Evolutionary conservation across 2,113 vertebrate species (phyloP), one percentile per base, ranked within the genome.

Genomic region (Megalops atlanticus): DNA sequence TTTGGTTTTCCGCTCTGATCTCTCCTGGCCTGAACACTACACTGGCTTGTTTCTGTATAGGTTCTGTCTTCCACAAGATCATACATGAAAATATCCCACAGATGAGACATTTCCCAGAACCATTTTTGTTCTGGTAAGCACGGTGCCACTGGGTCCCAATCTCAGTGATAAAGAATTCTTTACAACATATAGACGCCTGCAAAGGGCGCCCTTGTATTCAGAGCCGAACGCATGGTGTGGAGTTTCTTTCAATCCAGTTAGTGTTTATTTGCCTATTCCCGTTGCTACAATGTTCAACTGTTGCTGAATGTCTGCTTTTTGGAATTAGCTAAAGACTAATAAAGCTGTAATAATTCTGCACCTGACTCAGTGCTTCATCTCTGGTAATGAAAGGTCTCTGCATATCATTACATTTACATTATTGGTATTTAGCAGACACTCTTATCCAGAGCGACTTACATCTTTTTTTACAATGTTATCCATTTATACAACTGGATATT

Each of bases 221-320:
- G 85, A 91, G 85, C 84, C 82, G 86, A 92, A 86, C 90, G 92
- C 92, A 92, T 93, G 92, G 89, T 93, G 91, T 92, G 88, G 77
- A 87, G 74, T 89, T 91, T 78, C 45, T 81, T 81, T 78, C 82
- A 74, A 78, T 68, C 91, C 82, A 85, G 87, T 89, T 91, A 88
- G 89, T 91, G 88, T 92, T 89, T 74, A 85, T 90, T 89, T 27
- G 43, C 88, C 85, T 90, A 41, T 88, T 92, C 87, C 90, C 82
- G 89, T 92, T 92, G 91, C 92, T 94, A 92, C 84, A 86, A 87
- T 93, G 93, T 93, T 91, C 81, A 92, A 92, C 83, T 92, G 90
- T 94, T 92, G 89, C 91, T 93, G 89, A 93, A 93, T 93, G 91
- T 93, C 87, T 92, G 92, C 94, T 91, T 92, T 92, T 92, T 85